These are phyloP conservation scores for Metopia argyrocephala DNA, from an alignment of 2,888 invertebrate genomes.

Conservation along the genomic window DNA sequence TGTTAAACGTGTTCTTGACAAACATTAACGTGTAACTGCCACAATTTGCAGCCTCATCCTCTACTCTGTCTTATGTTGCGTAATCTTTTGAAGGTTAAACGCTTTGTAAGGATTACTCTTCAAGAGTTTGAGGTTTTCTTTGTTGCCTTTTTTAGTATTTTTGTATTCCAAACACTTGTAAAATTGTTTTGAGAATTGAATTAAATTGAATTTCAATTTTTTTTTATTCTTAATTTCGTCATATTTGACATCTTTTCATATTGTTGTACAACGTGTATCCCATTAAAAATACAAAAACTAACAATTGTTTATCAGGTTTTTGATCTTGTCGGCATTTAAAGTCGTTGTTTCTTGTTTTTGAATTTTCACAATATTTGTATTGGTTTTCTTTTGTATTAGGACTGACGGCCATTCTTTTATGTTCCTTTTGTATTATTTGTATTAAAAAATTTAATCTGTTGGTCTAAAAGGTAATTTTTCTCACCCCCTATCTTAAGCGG, in stretches of 20 bases:
- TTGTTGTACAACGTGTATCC: neutral
- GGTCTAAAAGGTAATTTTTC: neutral
- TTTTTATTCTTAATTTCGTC: constrained; percentile 52
- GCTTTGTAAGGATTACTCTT: neutral
- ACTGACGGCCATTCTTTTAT: neutral
- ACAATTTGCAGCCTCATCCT: too few relatives aligned
- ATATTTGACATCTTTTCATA: constrained; percentile 55
- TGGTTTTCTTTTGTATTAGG: neutral
- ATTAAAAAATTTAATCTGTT: constrained; percentile 12
- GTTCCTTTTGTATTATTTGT: constrained; percentile 3
- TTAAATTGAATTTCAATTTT: constrained; percentile 25
- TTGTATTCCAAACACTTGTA: constrained; percentile 31
- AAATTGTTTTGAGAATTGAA: constrained; percentile 15
- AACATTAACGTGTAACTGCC: too few relatives aligned
- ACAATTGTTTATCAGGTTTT: constrained; percentile 45
- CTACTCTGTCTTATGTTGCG: neutral
- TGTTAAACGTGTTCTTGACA: too few relatives aligned
- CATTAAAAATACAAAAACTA: constrained; percentile 40
- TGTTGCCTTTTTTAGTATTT: neutral
- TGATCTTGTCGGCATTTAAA: constrained; percentile 54
- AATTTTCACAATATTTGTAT: constrained; percentile 16
- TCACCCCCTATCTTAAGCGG: constrained; percentile 34
- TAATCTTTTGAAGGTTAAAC: neutral
- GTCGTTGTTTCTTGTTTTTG: neutral
- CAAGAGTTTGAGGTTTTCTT: neutral